Base-by-base conservation (phyloP, 2,797 vertebrate genomes). In the Labroides dimidiatus region DNA sequence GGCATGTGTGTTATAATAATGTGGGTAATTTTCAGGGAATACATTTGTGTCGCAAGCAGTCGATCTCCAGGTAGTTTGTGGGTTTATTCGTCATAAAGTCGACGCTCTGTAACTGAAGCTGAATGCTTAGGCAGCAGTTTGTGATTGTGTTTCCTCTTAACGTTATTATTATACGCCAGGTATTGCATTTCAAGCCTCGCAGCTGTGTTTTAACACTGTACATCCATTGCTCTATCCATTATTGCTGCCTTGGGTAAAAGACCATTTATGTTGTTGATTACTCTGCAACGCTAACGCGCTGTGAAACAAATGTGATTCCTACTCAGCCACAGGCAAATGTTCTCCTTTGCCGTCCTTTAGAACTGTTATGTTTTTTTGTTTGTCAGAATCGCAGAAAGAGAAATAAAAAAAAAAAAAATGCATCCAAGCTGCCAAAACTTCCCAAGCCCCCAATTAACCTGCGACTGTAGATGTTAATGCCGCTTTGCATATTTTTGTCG, bases 361-460 rank as follows among this genome's bases (percentile, higher is more conserved):
- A 68, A 39, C 55, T 50, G 33, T 75, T 75, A 1, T 75, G 56
- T 84, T 17, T 81, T 80, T 85, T 75, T 85, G 60, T 84, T 85
- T 87, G 75, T 85, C 49, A 58, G 51, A 57, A 84, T 71, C 6
- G 12, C 5, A 15, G 48, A 24, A 17, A 36, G 3, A 39, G 37
- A 39, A 39, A 39, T 39, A 39, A 66, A 66, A 71, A 42, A 65
- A 80, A 39, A 66, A 66, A 71, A 42, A 65, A 80, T 65, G 54
- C 15, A 23, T 23, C 63, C 64, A 15, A 20, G 52, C 80, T 84
- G 84, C 80, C 85, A 88, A 87, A 90, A 86, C 79, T 86, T 88
- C 76, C 78, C 76, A 44, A 87, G 92, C 89, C 92, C 91, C 83
- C 92, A 93, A 94, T 94, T 93, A 94, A 93, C 91, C 92, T 84